A percentile compares a stretch with the other conserved stretches of the same genome.
These are phyloP conservation scores for Periplaneta americana DNA, from an alignment of 1,140 invertebrate genomes.

Conservation along the genomic window DNA sequence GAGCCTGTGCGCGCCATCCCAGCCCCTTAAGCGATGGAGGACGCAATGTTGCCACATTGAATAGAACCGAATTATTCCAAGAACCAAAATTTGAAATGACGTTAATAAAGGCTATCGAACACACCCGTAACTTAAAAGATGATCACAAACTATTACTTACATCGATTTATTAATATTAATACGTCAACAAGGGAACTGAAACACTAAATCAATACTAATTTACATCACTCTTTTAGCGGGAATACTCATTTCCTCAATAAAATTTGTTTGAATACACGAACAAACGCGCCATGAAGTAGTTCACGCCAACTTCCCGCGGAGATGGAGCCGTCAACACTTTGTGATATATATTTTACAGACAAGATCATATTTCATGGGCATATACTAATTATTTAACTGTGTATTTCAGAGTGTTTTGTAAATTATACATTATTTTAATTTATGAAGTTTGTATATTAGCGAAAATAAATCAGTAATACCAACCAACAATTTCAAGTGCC, in stretches of 20 bases:
- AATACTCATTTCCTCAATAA: neutral
- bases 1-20: constrained; percentile 21
- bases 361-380: too few species aligned
- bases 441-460: too few species aligned
- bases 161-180: neutral
- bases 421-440: too few species aligned
- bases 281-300: neutral
- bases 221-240: neutral
- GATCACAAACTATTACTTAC: neutral
- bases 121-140: neutral
- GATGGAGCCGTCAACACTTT: neutral
- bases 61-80: constrained; percentile 1
- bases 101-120: neutral
- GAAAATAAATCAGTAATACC: too few species aligned
- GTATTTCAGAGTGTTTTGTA: too few species aligned
- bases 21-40: constrained; percentile 17
- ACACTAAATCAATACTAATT: neutral
- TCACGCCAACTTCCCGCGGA: neutral
- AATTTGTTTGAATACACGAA: neutral
- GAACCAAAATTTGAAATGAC: neutral
- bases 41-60: constrained; percentile 15
- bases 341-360: too few species aligned
- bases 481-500: too few species aligned
- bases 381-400: too few species aligned
- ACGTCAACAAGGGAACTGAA: neutral